These are phyloP conservation scores for Crenichthys baileyi DNA, from an alignment of 2,797 vertebrate species.

Conservation along the genomic window DNA sequence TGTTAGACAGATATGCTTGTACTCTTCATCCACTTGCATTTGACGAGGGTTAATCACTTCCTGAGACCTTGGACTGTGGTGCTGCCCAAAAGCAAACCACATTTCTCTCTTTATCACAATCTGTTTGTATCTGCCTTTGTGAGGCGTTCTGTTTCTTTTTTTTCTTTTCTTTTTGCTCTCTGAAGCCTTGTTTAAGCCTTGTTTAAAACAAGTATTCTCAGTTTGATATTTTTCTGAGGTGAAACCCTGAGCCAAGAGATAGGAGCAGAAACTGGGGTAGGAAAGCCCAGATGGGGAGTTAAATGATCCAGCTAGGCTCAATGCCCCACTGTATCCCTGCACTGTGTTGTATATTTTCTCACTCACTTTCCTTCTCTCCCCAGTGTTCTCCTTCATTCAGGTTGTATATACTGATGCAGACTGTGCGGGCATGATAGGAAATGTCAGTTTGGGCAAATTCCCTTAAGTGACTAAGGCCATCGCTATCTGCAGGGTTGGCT, in stretches of 20 bases:
- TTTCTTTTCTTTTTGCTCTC: not conserved
- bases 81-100: slow-evolving; percentile 40
- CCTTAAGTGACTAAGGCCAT: slow-evolving; percentile 19
- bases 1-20: slow-evolving; percentile 27
- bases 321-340: slow-evolving; percentile 56
- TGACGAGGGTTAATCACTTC: slow-evolving; percentile 74
- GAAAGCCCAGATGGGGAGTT: slow-evolving; percentile 41
- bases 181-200: not conserved
- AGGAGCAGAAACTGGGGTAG: slow-evolving; percentile 26
- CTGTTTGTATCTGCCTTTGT: slow-evolving; percentile 36
- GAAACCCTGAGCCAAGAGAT: slow-evolving; percentile 41
- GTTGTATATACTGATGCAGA: slow-evolving; percentile 70
- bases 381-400: slow-evolving; percentile 57
- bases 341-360: slow-evolving; percentile 47
- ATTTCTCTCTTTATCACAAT: slow-evolving; percentile 30
- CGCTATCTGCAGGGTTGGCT: slow-evolving; percentile 38
- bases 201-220: slow-evolving; percentile 32
- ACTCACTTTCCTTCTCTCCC: slow-evolving; percentile 48
- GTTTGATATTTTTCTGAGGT: slow-evolving; percentile 22
- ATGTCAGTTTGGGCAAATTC: slow-evolving; percentile 62
- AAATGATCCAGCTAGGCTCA: slow-evolving; percentile 47
- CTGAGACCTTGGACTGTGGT: slow-evolving; percentile 61
- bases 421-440: slow-evolving; percentile 72
- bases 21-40: slow-evolving; percentile 53
- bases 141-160: slow-evolving; percentile 11